Conservation (phyloP, 2,888 invertebrate genomes). For the Sarcophaga caerulescens region DNA sequence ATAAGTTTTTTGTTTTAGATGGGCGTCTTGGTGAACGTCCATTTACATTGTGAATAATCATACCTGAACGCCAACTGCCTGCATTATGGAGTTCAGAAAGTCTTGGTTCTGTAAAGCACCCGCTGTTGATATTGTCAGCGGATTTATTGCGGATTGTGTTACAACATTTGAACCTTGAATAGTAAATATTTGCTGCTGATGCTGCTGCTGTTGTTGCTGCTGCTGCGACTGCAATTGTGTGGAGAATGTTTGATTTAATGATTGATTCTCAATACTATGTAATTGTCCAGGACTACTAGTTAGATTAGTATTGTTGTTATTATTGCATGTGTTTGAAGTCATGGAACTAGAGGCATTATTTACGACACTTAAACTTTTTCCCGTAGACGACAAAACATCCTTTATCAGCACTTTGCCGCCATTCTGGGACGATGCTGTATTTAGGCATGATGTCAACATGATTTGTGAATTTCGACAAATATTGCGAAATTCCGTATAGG, state of each 20-base stretch:
- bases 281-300: slow-evolving; percentile 26
- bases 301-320: background rate
- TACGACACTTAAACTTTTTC: slow-evolving; percentile 75
- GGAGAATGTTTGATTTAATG: slow-evolving; percentile 17
- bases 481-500: slow-evolving; percentile 84
- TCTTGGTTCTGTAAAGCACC: slow-evolving; percentile 71
- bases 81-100: slow-evolving; percentile 80
- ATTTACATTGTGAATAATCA: no score
- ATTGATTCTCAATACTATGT: slow-evolving; percentile 13
- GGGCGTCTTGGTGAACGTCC: no score
- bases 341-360: slow-evolving; percentile 51
- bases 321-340: background rate
- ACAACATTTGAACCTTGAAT: slow-evolving; percentile 58
- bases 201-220: slow-evolving; percentile 26
- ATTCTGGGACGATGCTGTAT: slow-evolving; percentile 84
- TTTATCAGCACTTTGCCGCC: slow-evolving; percentile 86
- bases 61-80: slow-evolving; percentile 80
- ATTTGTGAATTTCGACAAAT: slow-evolving; percentile 85
- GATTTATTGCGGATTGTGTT: slow-evolving; percentile 43
- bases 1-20: no score
- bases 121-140: slow-evolving; percentile 48
- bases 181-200: slow-evolving; percentile 56
- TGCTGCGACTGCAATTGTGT: slow-evolving; percentile 17
- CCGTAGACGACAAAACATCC: slow-evolving; percentile 77
- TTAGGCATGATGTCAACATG: slow-evolving; percentile 86